A percentile compares a stretch with the other conserved stretches of the same genome.
Evolutionary conservation across 2,113 vertebrate genomes (phyloP).

Genomic region (Natator depressus): DNA sequence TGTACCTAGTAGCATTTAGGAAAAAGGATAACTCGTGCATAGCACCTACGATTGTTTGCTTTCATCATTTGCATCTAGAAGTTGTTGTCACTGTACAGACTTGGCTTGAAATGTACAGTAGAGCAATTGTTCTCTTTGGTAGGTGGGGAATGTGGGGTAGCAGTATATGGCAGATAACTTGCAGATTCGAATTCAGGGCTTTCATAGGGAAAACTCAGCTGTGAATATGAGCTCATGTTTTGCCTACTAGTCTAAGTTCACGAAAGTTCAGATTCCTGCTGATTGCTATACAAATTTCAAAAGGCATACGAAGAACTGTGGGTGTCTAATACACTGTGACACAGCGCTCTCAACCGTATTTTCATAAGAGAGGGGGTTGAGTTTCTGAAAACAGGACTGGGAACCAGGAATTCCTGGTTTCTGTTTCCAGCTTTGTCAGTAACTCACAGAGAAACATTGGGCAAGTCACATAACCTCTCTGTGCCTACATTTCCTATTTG

Average conservation of each 20-base stretch:
- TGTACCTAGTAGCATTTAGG: not conserved
- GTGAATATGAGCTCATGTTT: not conserved
- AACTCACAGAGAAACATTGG: not conserved
- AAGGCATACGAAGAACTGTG: not conserved
- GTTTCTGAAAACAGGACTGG: not conserved
- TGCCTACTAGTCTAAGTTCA: not conserved
- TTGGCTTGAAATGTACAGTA: not conserved
- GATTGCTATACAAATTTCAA: not conserved
- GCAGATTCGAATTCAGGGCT: not conserved
- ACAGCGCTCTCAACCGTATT: not conserved
- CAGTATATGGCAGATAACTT: not conserved
- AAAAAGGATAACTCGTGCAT: not conserved
- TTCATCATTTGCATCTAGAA: fast-evolving
- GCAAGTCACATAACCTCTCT: not conserved
- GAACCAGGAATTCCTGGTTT: not conserved
- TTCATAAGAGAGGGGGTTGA: not conserved
- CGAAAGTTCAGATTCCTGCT: not conserved
- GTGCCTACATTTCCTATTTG: not conserved
- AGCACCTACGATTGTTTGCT: not conserved
- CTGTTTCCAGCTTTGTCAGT: not conserved
- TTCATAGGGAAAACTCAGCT: not conserved
- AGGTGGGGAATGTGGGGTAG: not conserved
- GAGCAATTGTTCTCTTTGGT: not conserved
- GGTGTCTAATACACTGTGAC: not conserved
- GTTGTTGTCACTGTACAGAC: not conserved